Percentiles rank a stretch among this genome's conserved stretches.
phyloP scores from a whole-genome alignment of 2,797 vertebrate species.

The Vireo griseus region DNA sequence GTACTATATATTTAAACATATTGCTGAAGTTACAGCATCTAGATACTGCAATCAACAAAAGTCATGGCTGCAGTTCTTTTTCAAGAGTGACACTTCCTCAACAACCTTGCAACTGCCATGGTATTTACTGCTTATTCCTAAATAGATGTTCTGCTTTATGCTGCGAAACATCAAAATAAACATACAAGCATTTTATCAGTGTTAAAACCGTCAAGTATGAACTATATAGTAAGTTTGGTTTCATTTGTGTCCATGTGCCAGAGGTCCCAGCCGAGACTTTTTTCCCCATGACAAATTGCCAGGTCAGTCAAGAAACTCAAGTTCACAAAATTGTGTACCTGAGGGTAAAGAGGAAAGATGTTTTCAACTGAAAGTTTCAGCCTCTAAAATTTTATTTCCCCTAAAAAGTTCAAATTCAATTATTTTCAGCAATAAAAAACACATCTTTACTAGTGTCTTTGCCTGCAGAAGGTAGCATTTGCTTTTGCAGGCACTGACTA shows the following conservation, averaged over 20 bases:
- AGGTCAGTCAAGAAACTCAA: not conserved
- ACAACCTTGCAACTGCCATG: not conserved
- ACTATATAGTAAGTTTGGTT: not conserved
- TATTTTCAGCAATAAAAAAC: not conserved
- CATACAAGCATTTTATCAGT: not conserved
- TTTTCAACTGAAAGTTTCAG: not conserved
- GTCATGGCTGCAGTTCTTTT: not conserved
- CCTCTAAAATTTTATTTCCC: not conserved
- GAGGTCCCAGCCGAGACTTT: not conserved
- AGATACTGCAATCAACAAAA: not conserved
- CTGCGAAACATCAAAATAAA: not conserved
- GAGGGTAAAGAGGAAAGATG: not conserved
- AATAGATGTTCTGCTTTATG: not conserved
- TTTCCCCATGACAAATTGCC: not conserved
- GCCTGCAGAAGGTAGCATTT: not conserved
- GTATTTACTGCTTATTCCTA: not conserved
- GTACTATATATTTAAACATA: not conserved
- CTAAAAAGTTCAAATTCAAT: not conserved
- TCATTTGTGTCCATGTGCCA: not conserved
- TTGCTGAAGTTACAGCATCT: not conserved
- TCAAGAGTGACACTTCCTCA: not conserved
- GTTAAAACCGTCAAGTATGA: not conserved
- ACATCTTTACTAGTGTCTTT: not conserved
- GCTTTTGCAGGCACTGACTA: not conserved
- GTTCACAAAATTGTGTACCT: not conserved